Conservation (phyloP, 2,888 invertebrate species). For the Folsomia candida region DNA sequence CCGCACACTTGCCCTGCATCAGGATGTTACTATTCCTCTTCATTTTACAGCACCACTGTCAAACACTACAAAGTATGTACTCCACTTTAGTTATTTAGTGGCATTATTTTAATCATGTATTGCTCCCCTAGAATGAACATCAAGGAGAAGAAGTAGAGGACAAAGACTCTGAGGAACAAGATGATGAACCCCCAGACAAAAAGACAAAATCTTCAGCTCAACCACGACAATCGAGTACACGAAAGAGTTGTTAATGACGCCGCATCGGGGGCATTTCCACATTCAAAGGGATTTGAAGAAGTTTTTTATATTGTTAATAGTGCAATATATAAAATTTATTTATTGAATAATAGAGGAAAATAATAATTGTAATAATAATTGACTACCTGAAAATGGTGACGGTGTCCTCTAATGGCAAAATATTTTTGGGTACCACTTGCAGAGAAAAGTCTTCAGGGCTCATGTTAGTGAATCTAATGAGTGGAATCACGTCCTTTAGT, state of each 20-base stretch:
- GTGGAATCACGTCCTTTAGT: conserved; percentile 34
- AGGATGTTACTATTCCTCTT: neutral
- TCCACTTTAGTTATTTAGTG: neutral
- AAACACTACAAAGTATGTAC: neutral
- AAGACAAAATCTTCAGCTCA: too few species aligned
- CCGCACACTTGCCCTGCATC: neutral
- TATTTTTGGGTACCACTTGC: conserved; percentile 41
- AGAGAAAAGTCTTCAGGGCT: conserved; percentile 43
- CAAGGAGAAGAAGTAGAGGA: neutral
- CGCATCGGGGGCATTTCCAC: too few species aligned
- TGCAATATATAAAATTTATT: too few species aligned
- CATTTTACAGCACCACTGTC: neutral
- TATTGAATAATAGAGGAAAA: too few species aligned
- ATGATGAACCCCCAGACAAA: neutral
- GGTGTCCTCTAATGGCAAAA: conserved; percentile 41
- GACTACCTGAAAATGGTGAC: conserved; percentile 45
- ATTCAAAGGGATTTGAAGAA: too few species aligned
- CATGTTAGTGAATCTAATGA: conserved; percentile 46
- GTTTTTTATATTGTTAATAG: too few species aligned
- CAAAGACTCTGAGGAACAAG: neutral
- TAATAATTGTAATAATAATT: too few species aligned
- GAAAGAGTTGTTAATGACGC: too few species aligned
- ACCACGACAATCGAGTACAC: too few species aligned
- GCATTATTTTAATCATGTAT: neutral
- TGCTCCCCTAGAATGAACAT: neutral